Evolutionary conservation across 2,113 vertebrate species (phyloP).

Genomic region (Marmota flaviventris): DNA sequence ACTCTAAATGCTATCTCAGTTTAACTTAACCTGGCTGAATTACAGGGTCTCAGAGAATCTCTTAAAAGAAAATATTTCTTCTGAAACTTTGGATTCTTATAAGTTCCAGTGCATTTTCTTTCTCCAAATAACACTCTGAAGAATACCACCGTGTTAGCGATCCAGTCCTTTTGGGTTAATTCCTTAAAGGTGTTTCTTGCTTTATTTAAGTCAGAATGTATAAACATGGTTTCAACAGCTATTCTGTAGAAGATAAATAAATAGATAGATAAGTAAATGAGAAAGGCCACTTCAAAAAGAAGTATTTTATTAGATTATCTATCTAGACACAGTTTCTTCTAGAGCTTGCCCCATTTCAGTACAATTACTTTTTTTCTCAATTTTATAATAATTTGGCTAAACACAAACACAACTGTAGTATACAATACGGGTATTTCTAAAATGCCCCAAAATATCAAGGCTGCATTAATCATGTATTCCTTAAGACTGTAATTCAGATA

Average conservation of each 20-base stretch:
- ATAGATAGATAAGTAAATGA: neutral
- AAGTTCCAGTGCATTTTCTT: constrained; percentile 18
- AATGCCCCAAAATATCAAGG: neutral
- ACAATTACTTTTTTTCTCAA: neutral
- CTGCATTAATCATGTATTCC: neutral
- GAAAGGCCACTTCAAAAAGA: neutral
- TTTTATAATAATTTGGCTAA: constrained; percentile 9
- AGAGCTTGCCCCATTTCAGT: neutral
- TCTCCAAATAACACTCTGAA: constrained; percentile 30
- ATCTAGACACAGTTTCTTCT: neutral
- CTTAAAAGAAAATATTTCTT: constrained; percentile 9
- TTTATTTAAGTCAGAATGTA: constrained; percentile 78
- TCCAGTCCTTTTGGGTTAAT: constrained; percentile 78
- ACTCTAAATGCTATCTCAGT: neutral
- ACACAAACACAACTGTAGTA: neutral
- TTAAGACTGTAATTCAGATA: neutral
- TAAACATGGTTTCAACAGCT: neutral
- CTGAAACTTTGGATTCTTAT: constrained; percentile 39
- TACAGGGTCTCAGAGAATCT: neutral
- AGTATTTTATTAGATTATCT: constrained; percentile 13
- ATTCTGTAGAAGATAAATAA: constrained; percentile 58
- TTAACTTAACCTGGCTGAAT: neutral
- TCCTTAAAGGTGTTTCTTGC: constrained; percentile 79
- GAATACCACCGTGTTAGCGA: constrained; percentile 78
- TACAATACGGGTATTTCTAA: constrained; percentile 8